These are phyloP conservation scores for Spondyliosoma cantharus DNA, from an alignment of 2,797 vertebrate species.

Conservation along the genomic window DNA sequence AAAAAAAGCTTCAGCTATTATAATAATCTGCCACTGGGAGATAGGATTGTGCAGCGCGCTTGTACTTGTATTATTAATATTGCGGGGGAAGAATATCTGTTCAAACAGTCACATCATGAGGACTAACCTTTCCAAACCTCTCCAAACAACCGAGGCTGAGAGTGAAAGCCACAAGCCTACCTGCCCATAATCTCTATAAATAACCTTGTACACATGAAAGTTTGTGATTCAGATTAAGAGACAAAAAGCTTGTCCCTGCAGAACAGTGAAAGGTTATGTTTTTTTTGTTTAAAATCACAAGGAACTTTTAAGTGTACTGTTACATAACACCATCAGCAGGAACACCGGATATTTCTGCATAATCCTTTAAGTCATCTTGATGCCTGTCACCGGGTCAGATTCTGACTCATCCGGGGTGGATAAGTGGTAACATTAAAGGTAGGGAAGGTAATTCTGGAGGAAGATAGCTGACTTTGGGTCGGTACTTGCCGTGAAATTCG, in stretches of 20 bases:
- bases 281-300: too few relatives aligned
- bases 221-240: background rate
- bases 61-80: conserved; percentile 3
- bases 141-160: background rate
- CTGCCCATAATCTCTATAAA: background rate
- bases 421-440: too few relatives aligned
- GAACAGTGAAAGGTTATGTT: too few relatives aligned
- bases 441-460: too few relatives aligned
- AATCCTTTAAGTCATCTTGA: too few relatives aligned
- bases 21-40: conserved; percentile 31
- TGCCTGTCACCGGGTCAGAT: too few relatives aligned
- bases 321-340: too few relatives aligned
- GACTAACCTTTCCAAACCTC: background rate
- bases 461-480: too few relatives aligned
- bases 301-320: too few relatives aligned
- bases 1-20: conserved; percentile 32
- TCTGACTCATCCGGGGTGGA: too few relatives aligned
- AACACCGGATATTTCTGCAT: too few relatives aligned
- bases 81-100: background rate
- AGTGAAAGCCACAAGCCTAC: background rate
- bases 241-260: background rate
- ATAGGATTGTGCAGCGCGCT: background rate
- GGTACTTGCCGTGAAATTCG: too few relatives aligned
- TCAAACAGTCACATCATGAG: background rate
- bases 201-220: background rate